A percentile compares a stretch with the other conserved stretches of the same genome.
phyloP scores from a whole-genome alignment of 2,888 invertebrate genomes.

The Melieria crassipennis region DNA sequence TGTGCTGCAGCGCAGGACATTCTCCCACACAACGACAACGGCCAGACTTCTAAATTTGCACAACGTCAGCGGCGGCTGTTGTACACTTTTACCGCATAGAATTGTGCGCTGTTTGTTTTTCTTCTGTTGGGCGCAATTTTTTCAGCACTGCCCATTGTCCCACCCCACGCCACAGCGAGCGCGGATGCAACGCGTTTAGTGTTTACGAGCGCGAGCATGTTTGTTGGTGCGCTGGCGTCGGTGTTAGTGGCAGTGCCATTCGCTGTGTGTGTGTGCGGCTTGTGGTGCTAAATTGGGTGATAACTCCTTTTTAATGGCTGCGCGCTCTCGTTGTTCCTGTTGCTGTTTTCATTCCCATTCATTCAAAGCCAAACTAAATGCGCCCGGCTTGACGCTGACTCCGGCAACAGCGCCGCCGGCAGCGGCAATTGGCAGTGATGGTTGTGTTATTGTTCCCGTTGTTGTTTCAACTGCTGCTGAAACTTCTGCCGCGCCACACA shows the following conservation, averaged over 20 bases:
- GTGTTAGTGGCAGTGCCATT: background rate
- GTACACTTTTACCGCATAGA: slow-evolving; percentile 23
- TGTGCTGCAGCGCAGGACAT: slow-evolving; percentile 6
- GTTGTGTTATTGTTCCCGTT: no score
- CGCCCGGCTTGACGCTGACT: background rate
- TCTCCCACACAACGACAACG: slow-evolving; percentile 6
- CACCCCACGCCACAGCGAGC: slow-evolving; percentile 11
- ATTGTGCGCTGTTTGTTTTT: slow-evolving; percentile 21
- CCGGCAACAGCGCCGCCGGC: no score
- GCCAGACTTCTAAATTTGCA: slow-evolving; percentile 30
- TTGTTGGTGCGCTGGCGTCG: background rate
- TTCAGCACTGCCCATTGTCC: background rate
- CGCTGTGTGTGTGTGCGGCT: slow-evolving; percentile 23
- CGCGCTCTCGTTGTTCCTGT: slow-evolving; percentile 33
- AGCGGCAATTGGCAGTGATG: no score
- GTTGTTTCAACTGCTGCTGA: no score
- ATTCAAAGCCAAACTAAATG: background rate
- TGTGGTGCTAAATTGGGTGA: slow-evolving; percentile 43
- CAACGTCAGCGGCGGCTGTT: slow-evolving; percentile 25
- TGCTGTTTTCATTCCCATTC: background rate
- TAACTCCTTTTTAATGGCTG: slow-evolving; percentile 43
- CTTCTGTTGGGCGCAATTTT: slow-evolving; percentile 11
- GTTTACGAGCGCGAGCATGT: background rate
- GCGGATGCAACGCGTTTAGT: no score
- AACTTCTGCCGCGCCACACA: background rate